Evolutionary conservation across 2,113 vertebrate genomes (phyloP).

Genomic region (Cochlearius cochlearius): DNA sequence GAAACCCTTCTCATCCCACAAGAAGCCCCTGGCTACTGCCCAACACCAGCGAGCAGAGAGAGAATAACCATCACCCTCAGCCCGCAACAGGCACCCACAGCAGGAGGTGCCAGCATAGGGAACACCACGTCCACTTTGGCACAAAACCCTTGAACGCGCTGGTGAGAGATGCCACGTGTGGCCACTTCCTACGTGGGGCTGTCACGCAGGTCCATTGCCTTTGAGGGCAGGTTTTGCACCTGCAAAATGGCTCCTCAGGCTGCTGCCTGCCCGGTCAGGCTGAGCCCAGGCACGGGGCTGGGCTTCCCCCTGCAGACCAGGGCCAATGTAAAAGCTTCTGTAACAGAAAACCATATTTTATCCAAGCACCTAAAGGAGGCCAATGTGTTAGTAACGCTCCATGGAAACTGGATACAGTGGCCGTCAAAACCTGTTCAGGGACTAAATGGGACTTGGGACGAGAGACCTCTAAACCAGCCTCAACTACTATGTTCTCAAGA

Average conservation of each 20-base stretch:
- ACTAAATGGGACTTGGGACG: background rate
- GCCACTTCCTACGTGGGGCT: too few relatives aligned
- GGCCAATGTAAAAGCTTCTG: background rate
- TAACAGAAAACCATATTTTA: background rate
- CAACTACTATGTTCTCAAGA: background rate
- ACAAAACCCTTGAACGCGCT: background rate
- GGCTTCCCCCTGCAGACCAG: background rate
- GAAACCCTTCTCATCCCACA: background rate
- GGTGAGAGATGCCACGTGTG: fast-evolving
- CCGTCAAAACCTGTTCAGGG: background rate
- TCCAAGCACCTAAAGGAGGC: background rate
- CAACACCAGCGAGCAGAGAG: background rate
- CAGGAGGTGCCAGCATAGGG: background rate
- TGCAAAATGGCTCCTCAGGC: background rate
- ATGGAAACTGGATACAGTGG: background rate
- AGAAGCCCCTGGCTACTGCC: background rate
- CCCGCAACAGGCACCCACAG: background rate
- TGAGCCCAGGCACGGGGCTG: background rate
- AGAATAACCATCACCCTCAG: background rate
- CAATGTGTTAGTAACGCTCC: background rate
- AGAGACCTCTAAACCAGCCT: background rate
- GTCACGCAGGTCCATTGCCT: fast-evolving
- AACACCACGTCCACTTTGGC: background rate
- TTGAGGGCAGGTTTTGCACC: background rate
- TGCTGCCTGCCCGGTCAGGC: background rate